Evolutionary conservation across 64 coral and sea anemone species (phyloP).

Genomic region (Montipora efflorescens): DNA sequence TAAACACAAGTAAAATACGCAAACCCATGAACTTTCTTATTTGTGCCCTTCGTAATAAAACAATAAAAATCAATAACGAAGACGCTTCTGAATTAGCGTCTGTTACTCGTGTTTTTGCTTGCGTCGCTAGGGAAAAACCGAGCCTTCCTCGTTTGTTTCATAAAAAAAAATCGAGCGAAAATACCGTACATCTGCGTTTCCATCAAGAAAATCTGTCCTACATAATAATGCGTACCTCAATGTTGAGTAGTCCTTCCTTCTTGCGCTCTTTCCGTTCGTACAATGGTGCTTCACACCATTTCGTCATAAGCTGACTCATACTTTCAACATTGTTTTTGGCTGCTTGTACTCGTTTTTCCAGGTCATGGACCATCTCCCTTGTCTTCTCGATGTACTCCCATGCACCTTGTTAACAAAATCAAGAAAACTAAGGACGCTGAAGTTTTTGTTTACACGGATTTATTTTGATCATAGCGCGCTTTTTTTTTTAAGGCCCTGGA

Average conservation of each 20-base stretch:
- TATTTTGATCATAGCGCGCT: neutral
- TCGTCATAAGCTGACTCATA: slow-evolving; percentile 92
- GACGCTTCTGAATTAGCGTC: too few species aligned
- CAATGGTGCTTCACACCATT: slow-evolving; percentile 93
- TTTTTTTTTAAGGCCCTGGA: too few species aligned
- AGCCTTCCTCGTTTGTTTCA: too few species aligned
- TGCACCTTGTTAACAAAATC: slow-evolving; percentile 57
- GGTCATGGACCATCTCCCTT: slow-evolving; percentile 92
- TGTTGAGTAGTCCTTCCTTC: slow-evolving; percentile 91
- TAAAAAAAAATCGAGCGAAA: too few species aligned
- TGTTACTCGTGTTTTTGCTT: too few species aligned
- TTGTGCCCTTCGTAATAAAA: too few species aligned
- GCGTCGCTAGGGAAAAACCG: too few species aligned
- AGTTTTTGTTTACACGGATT: neutral
- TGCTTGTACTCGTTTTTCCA: slow-evolving; percentile 92
- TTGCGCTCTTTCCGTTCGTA: slow-evolving; percentile 97
- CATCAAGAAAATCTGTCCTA: neutral
- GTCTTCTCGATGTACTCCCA: slow-evolving; percentile 99
- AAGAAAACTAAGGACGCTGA: neutral
- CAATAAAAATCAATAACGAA: too few species aligned
- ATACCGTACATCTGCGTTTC: neutral
- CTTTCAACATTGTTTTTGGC: slow-evolving; percentile 94
- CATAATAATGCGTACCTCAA: slow-evolving; percentile 67
- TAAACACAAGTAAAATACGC: too few species aligned
- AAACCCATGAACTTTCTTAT: too few species aligned